These are phyloP conservation scores for Drosophila sordidapex DNA, from an alignment of 2,888 invertebrate species.

Conservation along the genomic window DNA sequence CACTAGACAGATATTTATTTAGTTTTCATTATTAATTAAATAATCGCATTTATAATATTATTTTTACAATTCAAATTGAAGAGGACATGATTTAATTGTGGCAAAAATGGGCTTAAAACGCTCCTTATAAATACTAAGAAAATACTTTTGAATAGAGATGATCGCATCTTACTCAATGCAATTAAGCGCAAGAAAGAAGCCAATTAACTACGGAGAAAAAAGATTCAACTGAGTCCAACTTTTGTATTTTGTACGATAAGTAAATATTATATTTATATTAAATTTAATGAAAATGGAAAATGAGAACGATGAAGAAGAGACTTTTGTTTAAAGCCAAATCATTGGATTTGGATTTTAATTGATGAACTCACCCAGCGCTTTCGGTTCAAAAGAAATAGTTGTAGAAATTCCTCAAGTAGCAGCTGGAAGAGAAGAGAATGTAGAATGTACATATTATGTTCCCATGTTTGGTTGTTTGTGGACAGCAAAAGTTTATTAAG, in stretches of 20 bases:
- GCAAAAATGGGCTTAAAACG: rapidly evolving
- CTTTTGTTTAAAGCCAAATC: not conserved
- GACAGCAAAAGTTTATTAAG: constrained; percentile 35
- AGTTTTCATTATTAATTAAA: not conserved
- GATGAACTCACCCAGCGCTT: not conserved
- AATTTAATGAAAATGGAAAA: not conserved
- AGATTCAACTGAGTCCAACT: not conserved
- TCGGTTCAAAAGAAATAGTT: not conserved
- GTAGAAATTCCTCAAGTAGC: not conserved
- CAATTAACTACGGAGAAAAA: not conserved
- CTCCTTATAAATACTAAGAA: not conserved
- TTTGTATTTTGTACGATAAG: not conserved
- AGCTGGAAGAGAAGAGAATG: not conserved
- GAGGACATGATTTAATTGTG: not conserved
- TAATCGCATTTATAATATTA: not conserved
- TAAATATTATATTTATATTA: not conserved
- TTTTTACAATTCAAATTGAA: not conserved
- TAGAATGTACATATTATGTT: constrained; percentile 5
- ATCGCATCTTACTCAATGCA: not conserved
- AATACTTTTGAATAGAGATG: not conserved
- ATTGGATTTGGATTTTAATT: not conserved
- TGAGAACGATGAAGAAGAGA: not conserved
- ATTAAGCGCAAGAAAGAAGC: too few relatives aligned
- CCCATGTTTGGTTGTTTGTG: not conserved
- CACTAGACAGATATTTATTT: not conserved